Evolutionary conservation across 2,113 vertebrate genomes (phyloP).

Genomic region (Callaeas wilsoni): DNA sequence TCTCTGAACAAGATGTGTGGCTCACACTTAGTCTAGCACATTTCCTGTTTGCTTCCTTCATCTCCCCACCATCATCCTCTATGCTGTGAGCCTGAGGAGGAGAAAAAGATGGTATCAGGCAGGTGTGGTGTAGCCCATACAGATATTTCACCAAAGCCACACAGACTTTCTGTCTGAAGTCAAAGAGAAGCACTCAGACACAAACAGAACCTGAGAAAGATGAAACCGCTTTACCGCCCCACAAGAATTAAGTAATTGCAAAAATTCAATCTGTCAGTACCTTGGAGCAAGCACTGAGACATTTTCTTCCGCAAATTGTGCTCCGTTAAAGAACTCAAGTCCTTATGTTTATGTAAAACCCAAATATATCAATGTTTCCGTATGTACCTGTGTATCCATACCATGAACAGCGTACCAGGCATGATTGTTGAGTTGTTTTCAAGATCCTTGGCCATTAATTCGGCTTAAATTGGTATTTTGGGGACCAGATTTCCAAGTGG

Average conservation of each 20-base stretch:
- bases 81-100: neutral
- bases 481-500: neutral
- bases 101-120: slow-evolving; percentile 1
- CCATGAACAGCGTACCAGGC: neutral
- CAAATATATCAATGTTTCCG: rapidly evolving
- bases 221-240: neutral
- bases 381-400: neutral
- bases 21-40: slow-evolving; percentile 23
- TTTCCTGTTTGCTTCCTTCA: slow-evolving; percentile 60
- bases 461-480: neutral
- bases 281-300: neutral
- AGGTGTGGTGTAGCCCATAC: neutral
- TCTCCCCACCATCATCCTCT: slow-evolving; percentile 13
- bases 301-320: neutral
- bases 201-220: neutral
- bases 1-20: neutral
- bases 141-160: neutral
- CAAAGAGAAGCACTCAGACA: neutral
- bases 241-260: neutral
- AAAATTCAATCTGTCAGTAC: neutral
- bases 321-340: neutral
- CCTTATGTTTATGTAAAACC: neutral
- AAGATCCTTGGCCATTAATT: neutral
- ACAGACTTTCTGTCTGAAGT: neutral
- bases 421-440: neutral